These are phyloP conservation scores for Sebastolobus altivelis DNA, from an alignment of 2,797 vertebrate genomes.

Conservation along the genomic window DNA sequence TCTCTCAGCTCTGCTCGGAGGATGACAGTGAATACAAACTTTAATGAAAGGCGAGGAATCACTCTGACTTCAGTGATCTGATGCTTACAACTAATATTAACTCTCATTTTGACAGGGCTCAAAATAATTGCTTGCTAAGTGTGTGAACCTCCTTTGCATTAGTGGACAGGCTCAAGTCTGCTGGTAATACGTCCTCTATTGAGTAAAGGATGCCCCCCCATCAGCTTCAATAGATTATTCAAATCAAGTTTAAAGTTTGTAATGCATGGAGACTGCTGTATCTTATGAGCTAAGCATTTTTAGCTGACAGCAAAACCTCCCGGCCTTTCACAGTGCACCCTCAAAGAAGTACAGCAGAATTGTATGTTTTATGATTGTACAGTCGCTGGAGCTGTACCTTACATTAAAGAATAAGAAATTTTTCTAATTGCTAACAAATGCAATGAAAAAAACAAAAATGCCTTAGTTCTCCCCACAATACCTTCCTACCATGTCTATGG, in stretches of 20 bases:
- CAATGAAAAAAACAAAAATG: background rate
- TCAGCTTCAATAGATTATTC: constrained; percentile 30
- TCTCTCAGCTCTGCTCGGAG: constrained; percentile 5
- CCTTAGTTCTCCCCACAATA: background rate
- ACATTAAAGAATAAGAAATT: background rate
- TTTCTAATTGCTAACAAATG: background rate
- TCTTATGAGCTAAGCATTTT: constrained; percentile 31
- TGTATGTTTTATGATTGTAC: background rate
- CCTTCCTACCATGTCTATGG: background rate
- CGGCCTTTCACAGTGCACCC: background rate
- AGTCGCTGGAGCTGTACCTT: background rate
- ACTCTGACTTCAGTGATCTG: constrained; percentile 32
- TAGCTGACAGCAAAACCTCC: background rate
- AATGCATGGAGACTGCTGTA: constrained; percentile 32
- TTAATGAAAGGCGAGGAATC: constrained; percentile 43
- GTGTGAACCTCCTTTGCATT: background rate
- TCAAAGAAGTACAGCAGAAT: background rate
- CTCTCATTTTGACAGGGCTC: constrained; percentile 3
- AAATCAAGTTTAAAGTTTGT: constrained; percentile 37
- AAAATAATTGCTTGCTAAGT: constrained; percentile 2
- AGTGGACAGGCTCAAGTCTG: constrained; percentile 19
- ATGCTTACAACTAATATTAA: constrained; percentile 4
- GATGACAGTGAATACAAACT: constrained; percentile 7
- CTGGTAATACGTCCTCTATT: constrained; percentile 9
- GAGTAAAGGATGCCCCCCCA: constrained; percentile 41